Evolutionary conservation across 2,888 invertebrate genomes (phyloP).

Genomic region (Lithosia quadra): DNA sequence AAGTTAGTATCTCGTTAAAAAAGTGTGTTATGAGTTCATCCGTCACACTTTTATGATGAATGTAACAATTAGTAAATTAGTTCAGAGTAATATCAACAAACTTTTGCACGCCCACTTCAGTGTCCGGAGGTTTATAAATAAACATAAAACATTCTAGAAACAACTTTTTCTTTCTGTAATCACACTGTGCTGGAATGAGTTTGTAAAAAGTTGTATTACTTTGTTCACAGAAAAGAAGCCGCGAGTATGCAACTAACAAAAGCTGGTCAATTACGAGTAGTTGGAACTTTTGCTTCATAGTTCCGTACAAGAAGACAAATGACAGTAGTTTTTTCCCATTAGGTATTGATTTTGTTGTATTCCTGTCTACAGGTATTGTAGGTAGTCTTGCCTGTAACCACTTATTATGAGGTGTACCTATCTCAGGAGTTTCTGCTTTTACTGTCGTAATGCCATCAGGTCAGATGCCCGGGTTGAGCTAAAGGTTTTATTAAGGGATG

Average conservation of each 20-base stretch:
- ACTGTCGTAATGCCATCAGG: no score
- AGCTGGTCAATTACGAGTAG: not conserved
- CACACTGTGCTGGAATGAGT: slow-evolving; percentile 8
- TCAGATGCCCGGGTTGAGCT: no score
- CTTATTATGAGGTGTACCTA: no score
- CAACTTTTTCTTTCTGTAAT: slow-evolving; percentile 7
- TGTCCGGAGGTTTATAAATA: not conserved
- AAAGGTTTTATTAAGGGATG: no score
- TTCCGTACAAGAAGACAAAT: not conserved
- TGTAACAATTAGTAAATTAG: not conserved
- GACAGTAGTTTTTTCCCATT: not conserved
- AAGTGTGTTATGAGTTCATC: not conserved
- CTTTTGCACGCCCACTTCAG: not conserved
- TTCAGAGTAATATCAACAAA: not conserved
- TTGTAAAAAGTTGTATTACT: slow-evolving; percentile 14
- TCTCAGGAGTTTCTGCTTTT: no score
- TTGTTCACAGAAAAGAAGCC: not conserved
- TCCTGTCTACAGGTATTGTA: not conserved
- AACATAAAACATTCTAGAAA: slow-evolving; percentile 9
- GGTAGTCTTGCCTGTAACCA: not conserved
- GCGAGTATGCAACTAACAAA: slow-evolving; percentile 6
- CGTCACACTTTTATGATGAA: not conserved
- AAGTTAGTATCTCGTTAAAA: not conserved
- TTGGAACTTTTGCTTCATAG: not conserved
- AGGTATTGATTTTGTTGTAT: not conserved